These are phyloP conservation scores for Akabosia matsudoensis DNA, from an alignment of 1,140 invertebrate species.

Conservation along the genomic window DNA sequence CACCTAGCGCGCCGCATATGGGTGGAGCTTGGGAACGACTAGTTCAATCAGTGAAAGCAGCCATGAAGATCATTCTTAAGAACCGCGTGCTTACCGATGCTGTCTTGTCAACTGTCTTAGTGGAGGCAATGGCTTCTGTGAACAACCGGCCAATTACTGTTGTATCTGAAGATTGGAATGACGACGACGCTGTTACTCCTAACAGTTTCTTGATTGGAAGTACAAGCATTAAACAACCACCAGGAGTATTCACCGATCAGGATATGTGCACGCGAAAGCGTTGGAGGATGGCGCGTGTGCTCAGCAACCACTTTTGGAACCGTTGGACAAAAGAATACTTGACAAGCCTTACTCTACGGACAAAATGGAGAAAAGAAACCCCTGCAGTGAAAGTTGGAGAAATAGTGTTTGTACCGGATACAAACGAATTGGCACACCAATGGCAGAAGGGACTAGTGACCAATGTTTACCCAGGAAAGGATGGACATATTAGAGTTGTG, in stretches of 20 bases:
- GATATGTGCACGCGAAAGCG: constrained; percentile 20
- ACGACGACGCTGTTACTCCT: not conserved
- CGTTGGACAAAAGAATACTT: constrained; percentile 36
- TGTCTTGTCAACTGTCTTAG: not conserved
- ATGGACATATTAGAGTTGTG: not conserved
- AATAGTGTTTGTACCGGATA: not conserved
- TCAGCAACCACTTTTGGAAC: constrained; percentile 36
- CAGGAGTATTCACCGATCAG: constrained; percentile 15
- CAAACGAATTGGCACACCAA: not conserved
- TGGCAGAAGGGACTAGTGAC: not conserved
- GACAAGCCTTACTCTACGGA: constrained; percentile 18
- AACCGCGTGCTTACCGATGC: not conserved
- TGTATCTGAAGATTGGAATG: not conserved
- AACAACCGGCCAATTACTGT: not conserved
- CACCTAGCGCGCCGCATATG: not conserved
- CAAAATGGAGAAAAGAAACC: constrained; percentile 23
- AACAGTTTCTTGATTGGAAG: not conserved
- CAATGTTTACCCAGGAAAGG: not conserved
- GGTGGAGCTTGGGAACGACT: not conserved
- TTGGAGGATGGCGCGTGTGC: constrained; percentile 20
- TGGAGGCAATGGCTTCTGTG: not conserved
- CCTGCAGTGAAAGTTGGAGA: constrained; percentile 1
- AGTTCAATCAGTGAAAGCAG: not conserved
- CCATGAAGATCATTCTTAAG: not conserved
- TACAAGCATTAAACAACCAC: not conserved